Base-by-base conservation (phyloP, 2,888 invertebrate genomes). In the Agrochola litura region DNA sequence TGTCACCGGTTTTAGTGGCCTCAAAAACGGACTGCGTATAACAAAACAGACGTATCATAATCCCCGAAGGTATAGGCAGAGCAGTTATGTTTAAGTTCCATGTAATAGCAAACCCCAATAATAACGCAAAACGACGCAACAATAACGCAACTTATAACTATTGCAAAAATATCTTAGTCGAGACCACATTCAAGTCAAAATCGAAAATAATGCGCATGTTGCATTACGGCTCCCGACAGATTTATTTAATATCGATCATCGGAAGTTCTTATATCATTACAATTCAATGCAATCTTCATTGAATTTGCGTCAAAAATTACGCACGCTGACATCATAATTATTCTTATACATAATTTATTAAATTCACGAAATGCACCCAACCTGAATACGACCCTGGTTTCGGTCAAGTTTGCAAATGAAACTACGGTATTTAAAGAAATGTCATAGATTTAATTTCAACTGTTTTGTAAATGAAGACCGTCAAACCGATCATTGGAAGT, bases 401-500 rank as follows among this genome's bases (percentile, higher is more conserved):
- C 25, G 73, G 30, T 64, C 54, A 79, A 56, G 41, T 64, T 49
- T 41, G 9, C 9, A 49, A 80, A 49, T 56, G n/a, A 37, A 69
- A 49, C 0, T 4, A 12, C 25, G 12, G 16, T 54, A 54, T 69
- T 82, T 72, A 76, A n/a, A 67, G 14, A 84, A 79, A 76, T 76
- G 61, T 79, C 79, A 79, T 30, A n/a, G 76, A 46, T 58, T 77
- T 75, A 71, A 82, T 79, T 85, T 56, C 9, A 67, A 43, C n/a
- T 14, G 14, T 25, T n/a, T 54, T 12, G 37, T 22, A 5, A 16
- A 43, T 43, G 1, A 10, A 43, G 2, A 43, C 43, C 10, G 43
- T 43, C 43, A 43, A 43, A 43, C 10, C 43, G 10, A 43, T 56
- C n/a, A 43, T 63, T 22, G 30, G 16, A 63, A 22, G 22, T 30